Percentiles rank a stretch among this genome's conserved stretches.
phyloP scores from a whole-genome alignment of 2,797 vertebrate species.

The Orestias chungarensis region DNA sequence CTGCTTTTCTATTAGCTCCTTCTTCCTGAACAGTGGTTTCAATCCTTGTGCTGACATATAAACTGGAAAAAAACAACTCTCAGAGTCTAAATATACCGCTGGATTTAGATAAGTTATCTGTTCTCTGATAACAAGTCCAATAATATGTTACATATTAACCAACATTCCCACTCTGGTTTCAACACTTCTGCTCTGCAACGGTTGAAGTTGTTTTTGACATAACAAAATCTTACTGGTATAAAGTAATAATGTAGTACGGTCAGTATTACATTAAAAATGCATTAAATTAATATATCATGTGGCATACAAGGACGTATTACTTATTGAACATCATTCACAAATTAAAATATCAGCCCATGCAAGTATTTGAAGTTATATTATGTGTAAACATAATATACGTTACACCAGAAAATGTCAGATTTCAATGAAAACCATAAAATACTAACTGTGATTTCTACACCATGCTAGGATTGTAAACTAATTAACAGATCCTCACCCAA shows the following conservation, averaged over 20 bases:
- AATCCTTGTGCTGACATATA: slow-evolving; percentile 44
- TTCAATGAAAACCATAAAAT: too few species aligned
- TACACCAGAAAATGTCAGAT: too few species aligned
- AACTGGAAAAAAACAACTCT: slow-evolving; percentile 49
- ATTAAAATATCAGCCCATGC: neutral
- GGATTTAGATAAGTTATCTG: slow-evolving; percentile 63
- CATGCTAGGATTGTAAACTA: too few species aligned
- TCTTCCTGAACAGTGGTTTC: slow-evolving; percentile 36
- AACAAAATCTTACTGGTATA: neutral
- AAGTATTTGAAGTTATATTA: neutral
- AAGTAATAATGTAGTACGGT: neutral
- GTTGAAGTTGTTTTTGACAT: slow-evolving; percentile 1
- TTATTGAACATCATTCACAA: neutral
- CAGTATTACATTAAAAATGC: neutral
- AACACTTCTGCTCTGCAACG: slow-evolving; percentile 26
- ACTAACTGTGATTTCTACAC: too few species aligned
- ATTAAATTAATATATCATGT: neutral
- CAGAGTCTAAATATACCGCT: slow-evolving; percentile 56
- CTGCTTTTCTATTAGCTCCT: slow-evolving; percentile 29
- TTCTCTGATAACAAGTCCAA: slow-evolving; percentile 55
- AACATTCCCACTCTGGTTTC: slow-evolving; percentile 43
- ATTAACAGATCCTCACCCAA: too few species aligned
- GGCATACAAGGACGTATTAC: neutral
- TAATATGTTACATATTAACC: slow-evolving; percentile 74
- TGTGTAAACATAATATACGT: neutral